Evolutionary conservation across 1,140 invertebrate genomes (phyloP), one percentile per base, ranked within the genome.

Genomic region (fruit fly (Drosophila melanogaster)): DNA sequence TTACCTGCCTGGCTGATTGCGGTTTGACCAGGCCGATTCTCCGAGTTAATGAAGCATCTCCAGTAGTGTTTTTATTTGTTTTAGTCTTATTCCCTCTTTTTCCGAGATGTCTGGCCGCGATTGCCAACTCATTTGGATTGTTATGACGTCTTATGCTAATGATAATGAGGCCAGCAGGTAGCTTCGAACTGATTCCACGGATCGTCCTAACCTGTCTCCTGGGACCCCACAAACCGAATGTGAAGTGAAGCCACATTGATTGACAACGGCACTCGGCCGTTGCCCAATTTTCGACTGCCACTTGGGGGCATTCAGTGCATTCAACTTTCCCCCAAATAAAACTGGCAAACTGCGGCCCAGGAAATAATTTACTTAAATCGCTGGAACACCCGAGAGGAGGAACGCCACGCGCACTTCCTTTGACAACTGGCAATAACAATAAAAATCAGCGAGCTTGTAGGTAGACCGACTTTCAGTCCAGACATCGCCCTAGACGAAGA

Each of bases 391-490:
- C 54, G 41, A 64, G 41, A 11, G 10, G 17, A 22, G 54, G 19
- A 43, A 66, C 40, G 47, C 50, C 57, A 58, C 50, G 79, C 55
- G 56, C 80, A 86, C 83, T 83, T 89, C 83, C 83, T 87, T 87
- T 87, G 83, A 87, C 84, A 89, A 89, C 84, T 89, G 84, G 84
- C 83, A 79, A 89, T 89, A 87, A 87, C 83, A 87, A 87, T 87
- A 89, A 87, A 87, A 87, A 83, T 87, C 83, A 89, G 70, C 81
- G 79, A 83, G 75, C 79, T 79, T 83, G 79, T 78, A 83, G 79
- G 74, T 83, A 83, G 79, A 70, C 69, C 41, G 64, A 55, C 22
- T 7, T 10, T 15, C 41, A 50, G 49, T 35, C 54, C 64, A 69
- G 56, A 67, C 72, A 67, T 47, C 26, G 66, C 35, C 66, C 66